Base-by-base conservation (phyloP, 2,888 invertebrate species). In the Phengaris alcon region DNA sequence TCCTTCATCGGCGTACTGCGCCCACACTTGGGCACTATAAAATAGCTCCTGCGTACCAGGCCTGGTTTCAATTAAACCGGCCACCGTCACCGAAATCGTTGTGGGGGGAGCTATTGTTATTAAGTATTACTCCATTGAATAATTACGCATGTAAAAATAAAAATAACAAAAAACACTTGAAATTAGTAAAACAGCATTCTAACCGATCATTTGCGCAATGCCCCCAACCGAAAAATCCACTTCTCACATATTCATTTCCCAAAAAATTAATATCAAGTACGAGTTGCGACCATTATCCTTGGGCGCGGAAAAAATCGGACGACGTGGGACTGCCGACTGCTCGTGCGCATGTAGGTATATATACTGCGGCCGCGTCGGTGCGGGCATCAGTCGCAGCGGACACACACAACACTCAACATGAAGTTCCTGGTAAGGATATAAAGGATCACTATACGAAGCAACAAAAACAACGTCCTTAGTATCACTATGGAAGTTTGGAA, bases 351-450 rank as follows among this genome's bases (percentile, higher is more conserved):
- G 79, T 1, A 22, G 22, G 22, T 88, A 89, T 89, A 88, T 82
- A 89, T 88, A 81, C 82, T 54, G 74, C 48, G 76, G 78, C 82
- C 81, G 82, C 82, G 69, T 82, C 81, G 77, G 79, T 10, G 0
- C 75, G 76, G 79, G 79, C 86, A 88, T 87, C 89, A 89, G 87
- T 89, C 84, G 82, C 82, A 80, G 80, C 75, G 77, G 81, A 81
- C 82, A 83, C 86, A 76, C 82, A 81, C 78, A 81, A 79, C 79
- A 80, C 76, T 70, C 88, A 88, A 83, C 87, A 89, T 89, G 89
- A 89, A 89, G 82, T 88, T 88, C 86, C 82, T 89, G 89, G 89
- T 89, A 87, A 89, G 89, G 82, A 79, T 77, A 77, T 22, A 55
- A 22, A 22, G 59, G 59, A 59, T 22, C 10, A 22, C 10, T 51